Evolutionary conservation across 2,797 vertebrate genomes (phyloP).

Genomic region (Myotis myotis): DNA sequence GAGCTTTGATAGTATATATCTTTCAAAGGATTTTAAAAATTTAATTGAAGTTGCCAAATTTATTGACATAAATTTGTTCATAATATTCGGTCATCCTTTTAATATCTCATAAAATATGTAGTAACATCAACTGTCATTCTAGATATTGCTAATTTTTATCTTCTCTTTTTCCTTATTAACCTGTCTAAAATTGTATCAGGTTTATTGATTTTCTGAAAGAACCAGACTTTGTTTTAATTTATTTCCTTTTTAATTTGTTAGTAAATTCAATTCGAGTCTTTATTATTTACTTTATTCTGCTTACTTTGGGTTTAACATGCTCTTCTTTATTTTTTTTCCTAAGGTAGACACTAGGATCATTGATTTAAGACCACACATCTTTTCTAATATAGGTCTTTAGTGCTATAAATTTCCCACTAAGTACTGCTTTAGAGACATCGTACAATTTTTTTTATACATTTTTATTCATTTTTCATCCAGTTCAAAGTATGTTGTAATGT

Average conservation of each 20-base stretch:
- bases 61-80: neutral
- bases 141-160: neutral
- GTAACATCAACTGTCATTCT: neutral
- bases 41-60: neutral
- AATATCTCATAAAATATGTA: neutral
- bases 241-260: neutral
- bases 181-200: neutral
- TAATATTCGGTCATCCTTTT: neutral
- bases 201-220: constrained; percentile 18
- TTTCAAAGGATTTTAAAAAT: neutral
- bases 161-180: neutral
- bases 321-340: neutral
- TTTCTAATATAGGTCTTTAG: neutral
- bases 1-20: neutral
- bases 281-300: neutral
- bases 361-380: neutral
- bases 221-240: neutral
- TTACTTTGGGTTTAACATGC: neutral
- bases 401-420: neutral
- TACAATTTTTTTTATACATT: neutral
- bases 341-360: neutral
- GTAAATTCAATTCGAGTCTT: neutral
- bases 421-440: neutral
- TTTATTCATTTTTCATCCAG: neutral
- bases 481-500: constrained; percentile 29